Evolutionary conservation across 2,113 vertebrate genomes (phyloP), one percentile per base, ranked within the genome.

Genomic region (Pyxicephalus adspersus): DNA sequence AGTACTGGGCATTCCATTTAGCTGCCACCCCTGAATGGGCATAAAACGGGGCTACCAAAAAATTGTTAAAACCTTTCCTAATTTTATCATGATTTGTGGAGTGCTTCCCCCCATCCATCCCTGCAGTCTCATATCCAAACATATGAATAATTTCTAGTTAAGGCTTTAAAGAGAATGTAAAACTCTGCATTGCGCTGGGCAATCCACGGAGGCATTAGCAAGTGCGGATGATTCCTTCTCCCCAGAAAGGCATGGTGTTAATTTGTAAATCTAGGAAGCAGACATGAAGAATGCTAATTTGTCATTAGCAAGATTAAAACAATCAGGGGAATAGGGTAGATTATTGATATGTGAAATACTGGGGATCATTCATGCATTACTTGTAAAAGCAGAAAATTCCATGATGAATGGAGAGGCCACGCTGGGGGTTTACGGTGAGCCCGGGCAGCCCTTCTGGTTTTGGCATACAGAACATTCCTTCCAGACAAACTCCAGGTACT

Each of bases 231-330:
- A 92, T 92, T 93, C 90, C 88, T 85, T 77, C 70, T 92, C 89
- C 88, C 90, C 88, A 83, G 88, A 88, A 92, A 92, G 86, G 87
- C 86, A 84, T 79, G 88, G 86, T 89, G 90, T 92, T 93, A 89
- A 94, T 92, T 91, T 91, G 90, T 88, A 92, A 94, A 94, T 91
- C 85, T 91, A 92, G 88, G 86, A 91, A 92, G 90, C 90, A 86
- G 90, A 92, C 18, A 86, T 88, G 85, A 86, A 91, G 92, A 92
- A 93, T 90, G 90, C 88, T 94, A 92, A 94, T 92, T 94, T 93
- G 91, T 92, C 91, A 94, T 93, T 93, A 94, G 90, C 85, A 91
- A 92, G 92, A 95, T 93, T 94, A 92, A 90, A 85, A 83, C 89
- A 91, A 94, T 91, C 90, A 90, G 87, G 91, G 90, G 90, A 93